Evolutionary conservation across 2,797 vertebrate genomes (phyloP), one percentile per base, ranked within the genome.

Genomic region (Leptoclinus maculatus): DNA sequence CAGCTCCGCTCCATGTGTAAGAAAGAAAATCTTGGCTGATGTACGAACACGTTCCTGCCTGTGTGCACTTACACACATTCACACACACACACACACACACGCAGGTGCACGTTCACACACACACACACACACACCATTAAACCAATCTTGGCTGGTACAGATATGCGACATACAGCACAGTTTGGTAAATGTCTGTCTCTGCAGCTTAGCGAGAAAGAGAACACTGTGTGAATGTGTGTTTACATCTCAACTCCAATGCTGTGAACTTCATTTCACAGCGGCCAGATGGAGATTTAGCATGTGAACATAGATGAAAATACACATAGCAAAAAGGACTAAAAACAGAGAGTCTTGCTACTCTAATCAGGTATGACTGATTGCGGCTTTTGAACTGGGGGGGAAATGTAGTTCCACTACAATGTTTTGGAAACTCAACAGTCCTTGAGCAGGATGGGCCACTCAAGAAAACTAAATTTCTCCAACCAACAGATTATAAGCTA

Each of bases 261-360:
- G 92, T 91, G 92, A 93, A 92, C 88, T 92, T 91, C 78, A 65
- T 93, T 93, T 94, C 92, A 88, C 90, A 91, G 90, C 83, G 45
- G 88, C 91, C 93, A 92, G 93, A 94, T 93, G 92, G 93, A 92
- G 87, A 89, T 93, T 91, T 88, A 92, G 88, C 88, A 90, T 91
- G 89, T 87, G 89, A 93, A 91, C 87, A 90, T 85, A 80, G 86
- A 92, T 87, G 87, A 86, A 93, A 92, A 93, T 93, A 94, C 90
- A 87, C 86, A 76, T 63, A 75, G 71, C 23, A 36, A 85, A 89
- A 79, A 58, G 71, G 65, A 82, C 89, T 86, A 88, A 92, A 90
- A 90, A 89, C 83, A 85, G 74, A 81, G 75, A 54, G 74, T 72
- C 72, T 82, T 72, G 71, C 80, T 70, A 65, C 81, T 84, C 79